Percentiles rank a stretch among this genome's conserved stretches.
Evolutionary conservation across 2,113 vertebrate genomes (phyloP).

Genomic region (Semnornis frantzii): DNA sequence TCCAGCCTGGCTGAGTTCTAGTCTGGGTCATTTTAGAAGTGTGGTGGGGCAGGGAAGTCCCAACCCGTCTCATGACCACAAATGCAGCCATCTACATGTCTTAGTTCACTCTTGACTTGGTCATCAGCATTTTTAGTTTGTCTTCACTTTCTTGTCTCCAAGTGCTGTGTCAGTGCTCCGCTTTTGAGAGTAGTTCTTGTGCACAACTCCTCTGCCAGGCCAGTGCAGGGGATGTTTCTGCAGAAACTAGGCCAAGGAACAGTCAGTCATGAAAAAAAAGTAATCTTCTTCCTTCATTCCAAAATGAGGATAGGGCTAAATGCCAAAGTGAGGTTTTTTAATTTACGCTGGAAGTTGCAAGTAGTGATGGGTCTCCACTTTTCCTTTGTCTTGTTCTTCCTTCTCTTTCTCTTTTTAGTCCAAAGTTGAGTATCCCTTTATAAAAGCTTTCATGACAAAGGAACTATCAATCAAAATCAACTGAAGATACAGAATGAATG

Average conservation of each 20-base stretch:
- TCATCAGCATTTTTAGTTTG: background rate
- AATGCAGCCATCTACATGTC: background rate
- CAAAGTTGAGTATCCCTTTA: background rate
- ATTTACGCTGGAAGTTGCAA: background rate
- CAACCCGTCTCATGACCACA: too few species aligned
- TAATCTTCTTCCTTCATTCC: background rate
- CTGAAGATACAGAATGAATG: background rate
- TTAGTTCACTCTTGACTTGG: background rate
- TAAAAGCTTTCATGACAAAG: background rate
- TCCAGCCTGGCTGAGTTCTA: too few species aligned
- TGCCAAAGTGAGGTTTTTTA: background rate
- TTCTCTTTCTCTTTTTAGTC: background rate
- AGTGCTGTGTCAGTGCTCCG: background rate
- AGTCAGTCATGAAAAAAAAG: background rate
- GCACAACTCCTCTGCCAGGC: background rate
- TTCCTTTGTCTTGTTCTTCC: background rate
- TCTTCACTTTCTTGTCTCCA: background rate
- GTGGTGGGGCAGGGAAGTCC: too few species aligned
- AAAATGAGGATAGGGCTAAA: background rate
- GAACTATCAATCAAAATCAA: background rate
- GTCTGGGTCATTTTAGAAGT: too few species aligned
- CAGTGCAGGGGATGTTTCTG: background rate
- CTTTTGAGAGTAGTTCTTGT: accelerated
- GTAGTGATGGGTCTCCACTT: background rate
- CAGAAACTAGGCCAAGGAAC: background rate